phyloP scores from a whole-genome alignment of 2,797 vertebrate genomes.

The Halcyon smyrnensis region DNA sequence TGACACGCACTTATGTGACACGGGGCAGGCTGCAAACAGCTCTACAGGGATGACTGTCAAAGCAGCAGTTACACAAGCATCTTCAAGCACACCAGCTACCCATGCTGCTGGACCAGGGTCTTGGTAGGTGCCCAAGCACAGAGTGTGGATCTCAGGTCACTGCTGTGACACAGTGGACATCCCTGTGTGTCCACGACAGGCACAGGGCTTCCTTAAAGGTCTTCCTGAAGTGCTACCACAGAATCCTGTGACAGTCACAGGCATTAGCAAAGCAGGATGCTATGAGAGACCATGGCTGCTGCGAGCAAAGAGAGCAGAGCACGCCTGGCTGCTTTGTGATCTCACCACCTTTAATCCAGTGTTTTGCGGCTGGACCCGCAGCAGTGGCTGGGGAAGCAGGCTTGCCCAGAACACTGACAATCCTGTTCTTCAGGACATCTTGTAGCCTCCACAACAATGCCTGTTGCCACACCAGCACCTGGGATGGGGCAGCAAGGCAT shows the following conservation, averaged over 20 bases:
- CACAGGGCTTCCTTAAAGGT: neutral
- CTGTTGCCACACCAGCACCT: neutral
- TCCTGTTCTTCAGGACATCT: neutral
- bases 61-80: neutral
- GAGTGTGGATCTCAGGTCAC: neutral
- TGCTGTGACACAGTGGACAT: neutral
- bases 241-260: neutral
- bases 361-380: neutral
- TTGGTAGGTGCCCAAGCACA: neutral
- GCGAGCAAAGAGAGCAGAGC: neutral
- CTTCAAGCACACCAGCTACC: neutral
- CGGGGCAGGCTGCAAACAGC: neutral
- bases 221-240: neutral
- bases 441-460: neutral
- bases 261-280: neutral
- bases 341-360: neutral
- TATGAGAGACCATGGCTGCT: neutral
- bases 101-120: neutral
- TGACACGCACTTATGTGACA: neutral
- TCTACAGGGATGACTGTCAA: no score
- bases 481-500: fast-evolving
- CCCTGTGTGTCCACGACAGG: neutral
- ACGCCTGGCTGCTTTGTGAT: neutral
- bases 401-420: neutral
- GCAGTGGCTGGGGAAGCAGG: neutral